Conservation (phyloP, 2,888 invertebrate genomes). For the Strigamia crassipes region DNA sequence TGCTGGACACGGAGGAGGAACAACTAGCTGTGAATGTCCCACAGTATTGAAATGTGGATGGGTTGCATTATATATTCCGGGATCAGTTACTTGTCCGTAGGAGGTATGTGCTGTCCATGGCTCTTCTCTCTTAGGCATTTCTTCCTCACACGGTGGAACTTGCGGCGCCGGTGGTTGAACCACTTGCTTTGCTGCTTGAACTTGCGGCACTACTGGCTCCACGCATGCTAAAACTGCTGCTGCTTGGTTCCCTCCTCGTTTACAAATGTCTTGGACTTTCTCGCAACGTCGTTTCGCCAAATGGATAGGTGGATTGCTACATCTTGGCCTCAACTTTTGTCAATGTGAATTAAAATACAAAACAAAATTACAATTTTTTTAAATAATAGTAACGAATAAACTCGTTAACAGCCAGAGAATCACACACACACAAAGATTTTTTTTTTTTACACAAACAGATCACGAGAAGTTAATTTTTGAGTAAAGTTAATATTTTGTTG, state of each 20-base stretch:
- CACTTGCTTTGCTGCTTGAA: too few species aligned
- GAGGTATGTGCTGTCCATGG: neutral
- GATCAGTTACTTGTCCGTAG: neutral
- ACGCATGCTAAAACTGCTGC: too few species aligned
- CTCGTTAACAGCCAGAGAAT: too few species aligned
- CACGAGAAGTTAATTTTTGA: too few species aligned
- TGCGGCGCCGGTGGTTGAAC: too few species aligned
- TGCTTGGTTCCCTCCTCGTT: neutral
- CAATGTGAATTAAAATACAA: neutral
- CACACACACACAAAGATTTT: too few species aligned
- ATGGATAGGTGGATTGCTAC: neutral
- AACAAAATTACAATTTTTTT: neutral
- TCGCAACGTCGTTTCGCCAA: slow-evolving; percentile 19
- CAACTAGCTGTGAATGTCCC: neutral
- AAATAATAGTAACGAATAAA: too few species aligned
- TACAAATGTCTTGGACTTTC: neutral
- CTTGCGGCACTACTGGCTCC: too few species aligned
- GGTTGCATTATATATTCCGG: neutral
- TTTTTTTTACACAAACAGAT: too few species aligned
- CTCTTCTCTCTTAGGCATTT: slow-evolving; percentile 7
- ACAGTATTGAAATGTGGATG: slow-evolving; percentile 19
- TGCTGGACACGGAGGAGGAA: neutral
- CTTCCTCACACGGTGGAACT: neutral
- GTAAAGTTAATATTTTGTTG: too few species aligned
- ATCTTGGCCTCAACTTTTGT: slow-evolving; percentile 17